Percentiles rank a stretch among this genome's conserved stretches.
These are phyloP conservation scores for Drosophila tristis DNA, from an alignment of 1,140 invertebrate genomes.

Conservation along the genomic window DNA sequence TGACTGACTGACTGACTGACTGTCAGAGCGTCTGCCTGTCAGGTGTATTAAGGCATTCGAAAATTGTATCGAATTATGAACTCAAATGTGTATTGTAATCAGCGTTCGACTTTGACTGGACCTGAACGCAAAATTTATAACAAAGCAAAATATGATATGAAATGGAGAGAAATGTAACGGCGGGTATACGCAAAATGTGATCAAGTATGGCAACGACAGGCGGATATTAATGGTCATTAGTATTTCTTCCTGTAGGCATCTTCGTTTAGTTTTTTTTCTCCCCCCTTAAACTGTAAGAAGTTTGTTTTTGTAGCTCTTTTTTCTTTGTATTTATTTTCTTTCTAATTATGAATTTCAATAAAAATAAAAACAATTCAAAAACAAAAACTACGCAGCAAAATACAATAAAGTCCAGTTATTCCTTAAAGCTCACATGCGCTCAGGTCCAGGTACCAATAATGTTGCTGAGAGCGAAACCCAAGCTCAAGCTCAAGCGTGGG, in stretches of 20 bases:
- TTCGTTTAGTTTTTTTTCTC: no score
- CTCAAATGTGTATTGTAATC: conserved; percentile 35
- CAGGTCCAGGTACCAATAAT: no score
- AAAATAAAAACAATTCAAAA: background rate
- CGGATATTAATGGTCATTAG: no score
- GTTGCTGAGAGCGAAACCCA: no score
- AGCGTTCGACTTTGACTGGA: conserved; percentile 17
- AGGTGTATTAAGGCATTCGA: conserved; percentile 61
- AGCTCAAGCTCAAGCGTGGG: no score
- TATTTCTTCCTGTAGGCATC: no score
- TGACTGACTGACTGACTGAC: conserved; percentile 1
- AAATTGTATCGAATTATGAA: conserved; percentile 57
- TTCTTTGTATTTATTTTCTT: no score
- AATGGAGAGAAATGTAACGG: conserved; percentile 9
- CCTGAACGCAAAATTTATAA: conserved; percentile 13
- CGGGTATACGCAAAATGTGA: conserved; percentile 7
- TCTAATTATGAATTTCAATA: no score
- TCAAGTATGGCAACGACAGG: background rate
- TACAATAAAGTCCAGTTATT: background rate
- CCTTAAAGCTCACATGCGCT: no score
- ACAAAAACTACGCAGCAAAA: background rate
- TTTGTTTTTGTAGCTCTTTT: no score
- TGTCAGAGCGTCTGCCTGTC: conserved; percentile 15
- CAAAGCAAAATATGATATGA: conserved; percentile 16
- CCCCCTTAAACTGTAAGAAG: no score